phyloP scores from a whole-genome alignment of 1,140 invertebrate species.

The Drosophila chauvacae region DNA sequence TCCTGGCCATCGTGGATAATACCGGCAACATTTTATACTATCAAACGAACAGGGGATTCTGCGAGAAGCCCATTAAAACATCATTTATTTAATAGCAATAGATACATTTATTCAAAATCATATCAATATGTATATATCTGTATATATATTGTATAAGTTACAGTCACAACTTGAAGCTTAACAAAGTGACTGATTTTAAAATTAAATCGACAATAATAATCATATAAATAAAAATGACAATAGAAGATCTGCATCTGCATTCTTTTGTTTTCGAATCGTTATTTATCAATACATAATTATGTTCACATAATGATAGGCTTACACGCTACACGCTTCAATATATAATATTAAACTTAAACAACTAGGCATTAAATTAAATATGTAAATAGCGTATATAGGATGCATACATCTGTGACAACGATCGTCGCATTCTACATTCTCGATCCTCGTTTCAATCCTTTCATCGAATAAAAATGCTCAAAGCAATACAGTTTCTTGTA shows the following conservation, averaged over 20 bases:
- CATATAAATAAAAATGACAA: constrained; percentile 61
- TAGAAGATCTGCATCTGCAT: constrained; percentile 38
- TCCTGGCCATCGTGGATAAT: constrained; percentile 63
- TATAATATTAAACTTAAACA: constrained; percentile 57
- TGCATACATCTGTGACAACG: constrained; percentile 9
- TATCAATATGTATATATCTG: constrained; percentile 31
- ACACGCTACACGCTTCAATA: constrained; percentile 44
- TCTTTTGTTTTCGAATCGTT: constrained; percentile 41
- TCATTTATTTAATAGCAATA: constrained; percentile 59
- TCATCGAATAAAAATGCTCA: constrained; percentile 66
- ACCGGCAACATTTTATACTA: constrained; percentile 70
- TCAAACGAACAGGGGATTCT: constrained; percentile 42
- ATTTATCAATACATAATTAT: constrained; percentile 68
- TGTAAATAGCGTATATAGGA: constrained; percentile 60
- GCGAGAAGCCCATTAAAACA: constrained; percentile 23
- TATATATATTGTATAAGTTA: constrained; percentile 66
- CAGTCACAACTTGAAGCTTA: constrained; percentile 47
- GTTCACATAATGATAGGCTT: constrained; percentile 64
- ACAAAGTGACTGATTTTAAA: constrained; percentile 34
- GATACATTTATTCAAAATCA: constrained; percentile 82
- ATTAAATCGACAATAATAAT: constrained; percentile 24
- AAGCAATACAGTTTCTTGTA: constrained; percentile 77
- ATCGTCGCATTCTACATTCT: constrained; percentile 8
- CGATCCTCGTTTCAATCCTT: not conserved
- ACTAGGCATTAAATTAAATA: constrained; percentile 64